A percentile compares a stretch with the other conserved stretches of the same genome.
Conservation (phyloP, 2,888 invertebrate genomes). For the Tholera decimalis region DNA sequence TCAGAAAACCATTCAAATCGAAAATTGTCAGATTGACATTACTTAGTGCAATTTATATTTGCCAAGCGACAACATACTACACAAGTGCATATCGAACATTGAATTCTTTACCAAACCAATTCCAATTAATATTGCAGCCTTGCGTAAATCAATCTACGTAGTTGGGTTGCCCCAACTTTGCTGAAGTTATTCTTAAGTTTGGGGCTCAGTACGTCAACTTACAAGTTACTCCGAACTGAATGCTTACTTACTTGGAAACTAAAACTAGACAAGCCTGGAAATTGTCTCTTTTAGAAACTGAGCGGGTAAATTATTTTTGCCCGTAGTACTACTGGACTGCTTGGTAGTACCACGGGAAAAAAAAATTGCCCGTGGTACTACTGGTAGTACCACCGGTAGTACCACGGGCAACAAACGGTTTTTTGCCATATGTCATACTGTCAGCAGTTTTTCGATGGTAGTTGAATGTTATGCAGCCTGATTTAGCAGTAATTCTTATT, state of each 20-base stretch:
- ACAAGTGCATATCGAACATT: background rate
- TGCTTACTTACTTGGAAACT: conserved; percentile 11
- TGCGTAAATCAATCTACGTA: conserved; percentile 46
- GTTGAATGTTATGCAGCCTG: background rate
- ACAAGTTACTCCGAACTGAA: conserved; percentile 30
- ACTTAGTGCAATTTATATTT: too few relatives aligned
- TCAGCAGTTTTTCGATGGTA: conserved; percentile 6
- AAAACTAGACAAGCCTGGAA: conserved; percentile 18
- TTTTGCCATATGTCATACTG: too few relatives aligned
- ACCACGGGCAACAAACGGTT: too few relatives aligned
- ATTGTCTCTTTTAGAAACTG: too few relatives aligned
- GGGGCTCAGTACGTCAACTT: conserved; percentile 14
- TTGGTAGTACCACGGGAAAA: too few relatives aligned
- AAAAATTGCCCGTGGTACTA: too few relatives aligned
- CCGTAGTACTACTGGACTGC: too few relatives aligned
- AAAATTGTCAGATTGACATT: too few relatives aligned
- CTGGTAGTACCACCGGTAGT: too few relatives aligned
- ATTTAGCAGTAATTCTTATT: background rate
- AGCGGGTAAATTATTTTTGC: too few relatives aligned
- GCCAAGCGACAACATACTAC: too few relatives aligned
- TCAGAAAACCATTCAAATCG: too few relatives aligned
- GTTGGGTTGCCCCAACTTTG: conserved; percentile 6
- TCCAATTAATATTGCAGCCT: conserved; percentile 3
- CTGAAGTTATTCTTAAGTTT: conserved; percentile 21
- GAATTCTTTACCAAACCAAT: background rate